Evolutionary conservation across 1,140 invertebrate species (phyloP).

Genomic region (Dinoponera quadriceps): DNA sequence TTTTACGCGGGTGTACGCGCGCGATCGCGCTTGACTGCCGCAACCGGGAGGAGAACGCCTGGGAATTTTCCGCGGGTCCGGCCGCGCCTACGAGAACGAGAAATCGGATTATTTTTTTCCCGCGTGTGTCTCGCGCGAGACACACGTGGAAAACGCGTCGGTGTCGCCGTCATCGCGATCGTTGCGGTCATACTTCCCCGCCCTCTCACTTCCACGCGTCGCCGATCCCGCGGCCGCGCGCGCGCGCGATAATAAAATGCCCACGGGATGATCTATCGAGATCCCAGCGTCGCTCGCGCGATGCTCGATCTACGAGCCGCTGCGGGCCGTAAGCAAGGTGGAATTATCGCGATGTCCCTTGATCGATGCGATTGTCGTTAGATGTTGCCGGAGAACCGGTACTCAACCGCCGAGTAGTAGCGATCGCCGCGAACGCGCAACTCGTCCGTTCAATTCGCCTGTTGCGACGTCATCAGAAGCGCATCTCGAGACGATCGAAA

Average conservation of each 20-base stretch:
- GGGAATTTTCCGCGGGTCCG: constrained; percentile 76
- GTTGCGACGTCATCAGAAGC: neutral
- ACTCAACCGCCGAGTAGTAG: constrained; percentile 70
- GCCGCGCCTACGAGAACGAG: constrained; percentile 65
- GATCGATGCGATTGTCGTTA: constrained; percentile 85
- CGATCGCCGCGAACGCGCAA: constrained; percentile 63
- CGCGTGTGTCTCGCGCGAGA: constrained; percentile 6
- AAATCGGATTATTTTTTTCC: constrained; percentile 66
- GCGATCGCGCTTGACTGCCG: constrained; percentile 48
- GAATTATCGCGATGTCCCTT: constrained; percentile 83
- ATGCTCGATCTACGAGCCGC: constrained; percentile 69
- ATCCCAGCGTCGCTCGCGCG: constrained; percentile 51
- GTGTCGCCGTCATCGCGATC: constrained; percentile 28
- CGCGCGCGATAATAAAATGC: constrained; percentile 74
- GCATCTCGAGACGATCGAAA: too few species aligned
- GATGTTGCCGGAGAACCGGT: constrained; percentile 82
- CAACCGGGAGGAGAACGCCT: constrained; percentile 71
- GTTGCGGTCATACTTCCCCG: neutral
- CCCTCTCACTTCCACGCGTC: neutral
- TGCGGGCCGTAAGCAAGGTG: constrained; percentile 67
- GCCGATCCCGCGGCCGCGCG: constrained; percentile 20
- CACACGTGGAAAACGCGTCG: constrained; percentile 33
- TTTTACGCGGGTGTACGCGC: constrained; percentile 48
- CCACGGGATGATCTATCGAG: constrained; percentile 75
- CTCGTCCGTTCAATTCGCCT: constrained; percentile 24